Evolutionary conservation across 2,113 vertebrate genomes (phyloP), one percentile per base, ranked within the genome.

Genomic region (Carassius gibelio): DNA sequence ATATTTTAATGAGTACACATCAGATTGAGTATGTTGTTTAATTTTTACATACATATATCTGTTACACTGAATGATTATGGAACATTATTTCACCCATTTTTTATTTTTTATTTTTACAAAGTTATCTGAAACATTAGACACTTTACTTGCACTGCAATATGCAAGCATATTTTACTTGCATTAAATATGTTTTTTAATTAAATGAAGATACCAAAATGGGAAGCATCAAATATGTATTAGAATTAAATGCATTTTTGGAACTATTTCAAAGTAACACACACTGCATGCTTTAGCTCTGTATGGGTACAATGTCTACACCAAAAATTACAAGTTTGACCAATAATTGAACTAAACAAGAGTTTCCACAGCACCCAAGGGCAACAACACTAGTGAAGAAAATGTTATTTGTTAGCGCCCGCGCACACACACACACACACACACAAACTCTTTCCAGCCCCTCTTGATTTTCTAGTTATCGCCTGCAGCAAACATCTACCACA

Each of bases 261-360:
- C 17, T 4, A 11, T 34, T 68, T 68, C 1, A 34, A 30, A 34
- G 64, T 34, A 68, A 71, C 68, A 72, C 36, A 42, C 36, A 42
- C 36, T 38, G 66, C 8, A 3, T 69, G 3, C 21, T 71, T 19
- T 21, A 4, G 8, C 8, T 48, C 3, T 11, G 42, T 23, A 11
- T 23, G 71, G 21, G 38, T 48, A 74, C 21, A 75, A 75, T 50
- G n/a, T 48, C 42, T 62, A 4, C 30, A 79, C 3, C 57, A 61
- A 61, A 79, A 62, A 77, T 34, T 55, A 59, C 8, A 79, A 61
- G 36, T 62, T 42, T 62, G 34, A 38, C 52, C 72, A 75, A 50
- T 23, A 75, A 75, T 8, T 75, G 42, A 79, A 79, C 52, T 79
- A 79, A 79, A 61, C 57, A 13, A 62, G 77, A 79, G 57, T 42